Base-by-base conservation (phyloP, 1,140 invertebrate genomes). In the Cydia strobilella region DNA sequence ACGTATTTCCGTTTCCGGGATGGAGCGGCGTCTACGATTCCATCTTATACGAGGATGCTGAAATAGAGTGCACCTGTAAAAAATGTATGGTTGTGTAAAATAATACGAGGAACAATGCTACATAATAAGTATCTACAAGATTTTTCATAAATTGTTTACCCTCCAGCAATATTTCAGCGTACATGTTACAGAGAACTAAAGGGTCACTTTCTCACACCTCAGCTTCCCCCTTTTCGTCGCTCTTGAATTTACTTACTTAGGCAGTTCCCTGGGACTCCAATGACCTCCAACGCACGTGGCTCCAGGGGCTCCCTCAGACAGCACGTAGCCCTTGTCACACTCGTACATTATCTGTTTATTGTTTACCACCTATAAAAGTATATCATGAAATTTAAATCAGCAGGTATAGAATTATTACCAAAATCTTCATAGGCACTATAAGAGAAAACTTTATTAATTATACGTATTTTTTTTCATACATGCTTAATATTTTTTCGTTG, bases 301-400 rank as follows among this genome's bases (percentile, higher is more conserved):
- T 4, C 98, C 98, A 0, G 97, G 96, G 0, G 98, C 97, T 10
- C 98, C 98, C 79, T 97, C 96, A 20, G 95, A 95, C 5, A 98
- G 84, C 1, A 97, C 96, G 83, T 97, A 98, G 0, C 98, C 98
- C 85, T 97, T 97, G 77, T 98, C 96, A 88, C 98, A 99, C 80
- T 99, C 97, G 90, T 98, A 99, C 95, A 98, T 97, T 35, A 99
- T 99, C 88, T 99, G 97, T 79, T 98, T 97, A 85, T 99, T 99
- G 89, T 98, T 98, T 0, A 95, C 95, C n/a, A 96, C 94, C 94
- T 94, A 74, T 31, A 86, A 88, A 27, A 51, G 10, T 66, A 75
- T 65, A 27, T 51, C 7, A 59, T 42, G 12, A 42, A 10, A 42
- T 42, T 42, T 42, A 42, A 12, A 12, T 39, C 27, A 3, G 10